Conservation (phyloP, 2,113 vertebrate genomes). For the Chamaea fasciata region DNA sequence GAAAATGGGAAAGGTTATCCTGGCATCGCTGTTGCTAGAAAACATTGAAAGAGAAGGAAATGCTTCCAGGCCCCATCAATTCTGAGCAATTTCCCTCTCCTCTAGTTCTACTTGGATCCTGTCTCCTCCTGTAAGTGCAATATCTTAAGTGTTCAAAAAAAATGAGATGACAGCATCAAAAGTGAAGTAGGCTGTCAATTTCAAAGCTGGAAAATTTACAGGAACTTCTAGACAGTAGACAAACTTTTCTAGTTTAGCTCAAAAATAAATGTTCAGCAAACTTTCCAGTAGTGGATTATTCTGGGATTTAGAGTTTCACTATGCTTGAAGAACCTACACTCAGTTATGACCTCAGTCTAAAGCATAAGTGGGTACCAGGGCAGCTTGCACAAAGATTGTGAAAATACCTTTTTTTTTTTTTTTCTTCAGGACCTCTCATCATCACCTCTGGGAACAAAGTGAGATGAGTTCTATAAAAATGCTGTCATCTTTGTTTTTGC, state of each 20-base stretch:
- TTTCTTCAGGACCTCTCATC: background rate
- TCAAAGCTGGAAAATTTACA: background rate
- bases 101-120: background rate
- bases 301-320: background rate
- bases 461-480: background rate
- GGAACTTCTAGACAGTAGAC: background rate
- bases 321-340: background rate
- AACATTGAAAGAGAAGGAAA: background rate
- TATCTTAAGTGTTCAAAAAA: background rate
- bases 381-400: background rate
- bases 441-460: background rate
- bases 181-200: background rate
- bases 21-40: background rate
- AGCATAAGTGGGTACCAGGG: background rate
- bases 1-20: background rate
- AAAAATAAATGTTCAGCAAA: background rate
- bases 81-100: background rate
- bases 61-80: background rate
- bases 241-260: background rate
- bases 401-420: background rate
- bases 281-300: background rate
- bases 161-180: background rate
- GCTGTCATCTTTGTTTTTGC: background rate
- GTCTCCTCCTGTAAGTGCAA: background rate
- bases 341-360: background rate